Base-by-base conservation (phyloP, 2,888 invertebrate species). In the Anthophora plumipes region DNA sequence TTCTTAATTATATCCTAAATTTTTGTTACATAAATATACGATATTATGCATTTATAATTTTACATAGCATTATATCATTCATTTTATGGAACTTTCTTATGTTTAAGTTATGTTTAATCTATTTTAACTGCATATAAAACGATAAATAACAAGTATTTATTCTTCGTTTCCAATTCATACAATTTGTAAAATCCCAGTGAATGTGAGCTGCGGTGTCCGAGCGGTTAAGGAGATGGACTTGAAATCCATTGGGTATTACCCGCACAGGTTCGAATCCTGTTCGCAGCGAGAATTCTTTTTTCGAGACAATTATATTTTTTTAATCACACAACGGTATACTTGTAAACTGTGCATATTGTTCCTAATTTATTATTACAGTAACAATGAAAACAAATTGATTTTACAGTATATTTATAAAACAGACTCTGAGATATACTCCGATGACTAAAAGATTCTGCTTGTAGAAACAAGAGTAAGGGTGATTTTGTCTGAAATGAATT, bases 181-280 rank as follows among this genome's bases (percentile, higher is more conserved):
- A 0, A 0, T 20, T 39, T 59, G 11, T 72, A 77, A 8, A 7
- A 37, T 4, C 0, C 0, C 6, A 68, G 0, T 31, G 37, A 1
- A 7, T 5, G 57, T 20, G 9, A 89, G 92, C 91, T 92, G 91
- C 91, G 92, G 91, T 91, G 92, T 92, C 91, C 92, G 92, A 93
- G 92, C 89, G 92, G 91, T 92, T 92, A 93, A 92, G 91, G 92
- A 91, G 91, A 92, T 91, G 91, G 92, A 92, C 92, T 92, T 92
- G 92, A 93, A 92, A 93, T 92, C 92, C 91, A 91, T 91, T 92
- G 91, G 91, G 90, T 91, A 89, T 68, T 91, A 91, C 92, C 91
- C 92, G 91, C 92, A 90, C 91, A 93, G 91, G 92, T 92, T 92
- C 92, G 92, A 92, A 92, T 92, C 92, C 92, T 92, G 92, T 92